Conservation (phyloP, 2,113 vertebrate species). For the Bubalus kerabau region DNA sequence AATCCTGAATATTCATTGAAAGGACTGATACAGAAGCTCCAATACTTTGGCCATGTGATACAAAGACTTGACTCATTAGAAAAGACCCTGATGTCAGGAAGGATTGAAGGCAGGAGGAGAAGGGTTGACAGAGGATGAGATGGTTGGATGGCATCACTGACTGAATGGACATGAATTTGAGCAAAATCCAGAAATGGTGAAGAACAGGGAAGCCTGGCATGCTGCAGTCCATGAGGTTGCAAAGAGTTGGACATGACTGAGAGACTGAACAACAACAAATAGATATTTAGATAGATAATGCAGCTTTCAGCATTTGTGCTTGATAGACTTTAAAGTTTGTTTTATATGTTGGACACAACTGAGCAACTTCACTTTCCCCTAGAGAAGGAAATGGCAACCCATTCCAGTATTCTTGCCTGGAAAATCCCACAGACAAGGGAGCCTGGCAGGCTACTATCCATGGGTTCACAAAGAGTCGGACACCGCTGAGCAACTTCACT, state of each 20-base stretch:
- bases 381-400: neutral
- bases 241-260: neutral
- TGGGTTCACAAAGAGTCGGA: neutral
- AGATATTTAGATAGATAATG: neutral
- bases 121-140: neutral
- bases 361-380: neutral
- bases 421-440: neutral
- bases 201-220: neutral
- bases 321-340: neutral
- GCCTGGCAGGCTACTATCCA: neutral
- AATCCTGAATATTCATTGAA: neutral
- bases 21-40: neutral
- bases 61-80: neutral
- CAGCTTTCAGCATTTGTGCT: neutral
- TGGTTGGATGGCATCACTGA: neutral
- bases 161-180: neutral
- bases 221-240: neutral
- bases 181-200: neutral
- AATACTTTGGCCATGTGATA: neutral
- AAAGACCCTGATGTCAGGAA: neutral
- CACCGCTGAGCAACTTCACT: neutral
- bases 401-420: neutral
- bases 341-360: neutral
- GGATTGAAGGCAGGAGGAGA: neutral
- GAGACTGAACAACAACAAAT: neutral